Conservation (phyloP, 2,888 invertebrate genomes). For the Cremastinae sp. region DNA sequence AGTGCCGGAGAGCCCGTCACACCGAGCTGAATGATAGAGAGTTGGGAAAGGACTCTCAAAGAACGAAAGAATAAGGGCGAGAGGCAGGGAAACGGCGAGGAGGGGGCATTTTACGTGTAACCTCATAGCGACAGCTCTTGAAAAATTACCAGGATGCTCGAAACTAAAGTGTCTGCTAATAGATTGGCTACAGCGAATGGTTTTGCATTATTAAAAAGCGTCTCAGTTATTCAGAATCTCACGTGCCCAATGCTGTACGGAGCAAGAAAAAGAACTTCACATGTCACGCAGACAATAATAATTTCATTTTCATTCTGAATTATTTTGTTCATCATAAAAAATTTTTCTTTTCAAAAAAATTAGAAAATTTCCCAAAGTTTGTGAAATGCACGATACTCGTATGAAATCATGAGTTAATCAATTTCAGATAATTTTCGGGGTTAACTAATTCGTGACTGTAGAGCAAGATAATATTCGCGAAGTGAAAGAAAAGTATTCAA, state of each 20-base stretch:
- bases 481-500: conserved; percentile 70
- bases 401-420: too few species aligned
- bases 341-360: too few species aligned
- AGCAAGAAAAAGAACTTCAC: too few species aligned
- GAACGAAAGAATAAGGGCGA: conserved; percentile 7
- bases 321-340: too few species aligned
- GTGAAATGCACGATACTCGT: too few species aligned
- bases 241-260: background rate
- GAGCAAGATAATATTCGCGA: conserved; percentile 43
- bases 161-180: conserved; percentile 71
- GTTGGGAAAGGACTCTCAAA: conserved; percentile 51
- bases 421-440: too few species aligned
- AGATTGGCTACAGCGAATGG: conserved; percentile 66
- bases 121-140: conserved; percentile 70
- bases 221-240: conserved; percentile 34
- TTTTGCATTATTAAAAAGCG: conserved; percentile 65
- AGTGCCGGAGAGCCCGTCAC: conserved; percentile 58
- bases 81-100: conserved; percentile 6
- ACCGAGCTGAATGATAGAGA: conserved; percentile 59
- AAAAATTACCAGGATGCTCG: conserved; percentile 69
- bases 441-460: conserved; percentile 10
- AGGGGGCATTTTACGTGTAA: conserved; percentile 64
- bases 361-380: too few species aligned
- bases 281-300: background rate
- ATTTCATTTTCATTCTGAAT: too few species aligned